Base-by-base conservation (phyloP, 1,140 invertebrate species). In the Drosophila burlai region DNA sequence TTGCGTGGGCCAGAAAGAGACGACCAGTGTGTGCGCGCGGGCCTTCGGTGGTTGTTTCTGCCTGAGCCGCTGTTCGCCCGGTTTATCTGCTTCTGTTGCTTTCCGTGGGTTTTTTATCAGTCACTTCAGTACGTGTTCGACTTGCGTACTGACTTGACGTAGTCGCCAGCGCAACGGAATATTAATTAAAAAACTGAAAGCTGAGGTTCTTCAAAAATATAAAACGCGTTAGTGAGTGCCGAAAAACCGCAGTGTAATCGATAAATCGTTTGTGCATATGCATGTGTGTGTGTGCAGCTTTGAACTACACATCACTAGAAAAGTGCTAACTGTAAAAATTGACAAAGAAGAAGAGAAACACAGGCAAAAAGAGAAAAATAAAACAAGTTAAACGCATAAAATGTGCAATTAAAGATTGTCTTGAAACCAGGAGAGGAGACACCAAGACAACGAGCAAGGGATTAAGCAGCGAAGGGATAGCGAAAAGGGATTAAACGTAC, bases 111-210 rank as follows among this genome's bases (percentile, higher is more conserved):
- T 87, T 87, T 89, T 89, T 89, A 89, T 89, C 84, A 79, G 81
- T 63, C 68, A 40, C 31, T 83, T 81, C 84, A 87, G 84, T 87
- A 89, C 84, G 84, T 76, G 45, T 77, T 89, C 77, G 69, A 87
- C 84, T 72, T 76, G 78, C 67, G 49, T 71, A 57, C 67, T 47
- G 67, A 68, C 81, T 81, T 81, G 76, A 84, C 68, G 84, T 80
- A 81, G 81, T 57, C 54, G 21, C 54, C 63, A 83, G 43, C 77
- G 83, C 63, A 87, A 75, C 84, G 84, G 85, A 65, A 46, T 64
- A 77, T 46, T 15, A 55, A 21, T 31, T 5, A 29, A 67, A 65
- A 45, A 46, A 66, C 16, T 54, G 29, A 40, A 55, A 60, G 36
- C 16, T 24, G 18, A 40, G 36, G 26, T 62, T 52, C 13, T 18